These are phyloP conservation scores for Ophonus ardosiacus DNA, from an alignment of 2,888 invertebrate species.

Conservation along the genomic window DNA sequence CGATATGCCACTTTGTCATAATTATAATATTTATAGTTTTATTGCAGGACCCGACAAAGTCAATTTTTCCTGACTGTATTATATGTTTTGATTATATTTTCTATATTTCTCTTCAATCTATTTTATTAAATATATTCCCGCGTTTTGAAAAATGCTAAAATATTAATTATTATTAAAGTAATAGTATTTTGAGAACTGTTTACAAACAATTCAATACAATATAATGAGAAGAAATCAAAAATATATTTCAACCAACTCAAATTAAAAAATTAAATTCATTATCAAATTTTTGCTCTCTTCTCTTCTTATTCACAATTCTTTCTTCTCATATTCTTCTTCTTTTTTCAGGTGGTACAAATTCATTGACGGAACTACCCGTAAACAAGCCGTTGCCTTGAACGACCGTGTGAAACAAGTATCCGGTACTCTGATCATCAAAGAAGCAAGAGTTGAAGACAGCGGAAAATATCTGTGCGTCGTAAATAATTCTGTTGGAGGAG, in stretches of 20 bases:
- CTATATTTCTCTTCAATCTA: too few relatives aligned
- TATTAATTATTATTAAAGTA: background rate
- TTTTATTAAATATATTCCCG: too few relatives aligned
- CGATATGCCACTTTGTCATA: too few relatives aligned
- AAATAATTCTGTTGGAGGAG: conserved; percentile 95
- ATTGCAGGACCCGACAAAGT: too few relatives aligned
- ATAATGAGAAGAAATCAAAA: conserved; percentile 23
- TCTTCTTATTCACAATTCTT: background rate
- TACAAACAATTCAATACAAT: background rate
- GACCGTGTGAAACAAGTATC: conserved; percentile 95
- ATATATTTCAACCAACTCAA: background rate
- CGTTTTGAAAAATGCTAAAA: background rate
- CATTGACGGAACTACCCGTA: conserved; percentile 90
- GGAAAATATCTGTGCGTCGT: conserved; percentile 97
- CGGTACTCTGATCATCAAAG: conserved; percentile 94
- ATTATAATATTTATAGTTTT: too few relatives aligned
- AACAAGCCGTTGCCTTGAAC: conserved; percentile 92
- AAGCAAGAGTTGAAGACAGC: conserved; percentile 94
- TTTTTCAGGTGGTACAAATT: conserved; percentile 96
- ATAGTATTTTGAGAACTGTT: background rate
- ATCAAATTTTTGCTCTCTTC: conserved; percentile 6
- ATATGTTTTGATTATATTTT: background rate
- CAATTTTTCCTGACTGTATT: background rate
- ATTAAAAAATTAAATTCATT: background rate
- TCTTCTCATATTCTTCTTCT: conserved; percentile 68